These are phyloP conservation scores for Cheirogaleus major DNA, from an alignment of 2,797 vertebrate genomes.

Conservation along the genomic window DNA sequence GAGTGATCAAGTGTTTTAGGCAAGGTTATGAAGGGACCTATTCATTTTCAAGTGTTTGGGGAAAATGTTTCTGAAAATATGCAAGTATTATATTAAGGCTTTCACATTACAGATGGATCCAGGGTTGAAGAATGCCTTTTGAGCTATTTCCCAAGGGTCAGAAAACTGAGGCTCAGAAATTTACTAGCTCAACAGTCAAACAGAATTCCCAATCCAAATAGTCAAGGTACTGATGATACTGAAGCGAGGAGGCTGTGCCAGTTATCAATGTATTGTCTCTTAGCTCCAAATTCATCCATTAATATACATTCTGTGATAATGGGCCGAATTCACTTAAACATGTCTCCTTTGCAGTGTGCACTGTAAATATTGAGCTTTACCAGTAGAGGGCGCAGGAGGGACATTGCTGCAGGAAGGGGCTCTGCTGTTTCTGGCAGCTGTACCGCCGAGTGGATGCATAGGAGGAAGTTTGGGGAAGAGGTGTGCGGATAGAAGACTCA, in stretches of 20 bases:
- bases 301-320: not conserved
- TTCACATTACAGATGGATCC: not conserved
- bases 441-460: not conserved
- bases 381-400: slow-evolving; percentile 60
- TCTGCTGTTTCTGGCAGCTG: not conserved
- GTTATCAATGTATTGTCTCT: not conserved
- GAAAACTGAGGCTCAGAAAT: slow-evolving; percentile 45
- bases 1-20: not conserved
- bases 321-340: not conserved
- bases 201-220: not conserved
- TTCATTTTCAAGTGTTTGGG: not conserved
- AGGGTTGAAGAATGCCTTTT: not conserved
- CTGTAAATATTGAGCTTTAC: not conserved
- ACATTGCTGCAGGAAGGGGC: slow-evolving; percentile 9
- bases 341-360: not conserved
- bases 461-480: not conserved
- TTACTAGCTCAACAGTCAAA: not conserved
- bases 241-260: not conserved
- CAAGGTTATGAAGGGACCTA: not conserved
- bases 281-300: not conserved
- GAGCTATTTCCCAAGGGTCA: not conserved
- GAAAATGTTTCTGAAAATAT: slow-evolving; percentile 21
- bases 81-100: not conserved
- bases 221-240: not conserved
- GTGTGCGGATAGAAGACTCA: not conserved